Conservation (phyloP, 1,140 invertebrate species). For the Atta texana region DNA sequence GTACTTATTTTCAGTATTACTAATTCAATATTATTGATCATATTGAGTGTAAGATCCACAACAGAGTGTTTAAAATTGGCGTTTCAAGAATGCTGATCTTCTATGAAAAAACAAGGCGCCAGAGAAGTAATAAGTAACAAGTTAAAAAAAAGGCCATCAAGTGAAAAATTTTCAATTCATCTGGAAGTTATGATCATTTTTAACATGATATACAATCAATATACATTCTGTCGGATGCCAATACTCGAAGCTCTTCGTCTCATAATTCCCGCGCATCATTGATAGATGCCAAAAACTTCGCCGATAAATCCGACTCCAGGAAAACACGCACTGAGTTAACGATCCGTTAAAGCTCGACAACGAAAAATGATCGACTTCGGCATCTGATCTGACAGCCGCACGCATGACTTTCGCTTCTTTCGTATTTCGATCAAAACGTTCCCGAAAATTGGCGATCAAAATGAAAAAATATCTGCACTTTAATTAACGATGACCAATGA, state of each 20-base stretch:
- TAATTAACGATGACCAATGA: conserved; percentile 24
- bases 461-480: not conserved
- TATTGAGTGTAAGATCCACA: no score
- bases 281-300: conserved; percentile 48
- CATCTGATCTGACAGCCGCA: conserved; percentile 4
- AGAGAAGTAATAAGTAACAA: not conserved
- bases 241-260: not conserved
- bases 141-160: not conserved
- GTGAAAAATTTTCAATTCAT: not conserved
- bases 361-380: conserved; percentile 47
- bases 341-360: conserved; percentile 37
- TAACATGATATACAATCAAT: conserved; percentile 48
- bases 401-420: conserved; percentile 5
- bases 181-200: conserved; percentile 25
- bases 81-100: not conserved
- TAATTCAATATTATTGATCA: no score
- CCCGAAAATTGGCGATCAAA: not conserved
- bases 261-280: not conserved
- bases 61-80: not conserved
- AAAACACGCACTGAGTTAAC: conserved; percentile 36
- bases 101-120: not conserved
- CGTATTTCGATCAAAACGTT: not conserved
- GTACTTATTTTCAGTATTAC: no score
- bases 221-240: conserved; percentile 10
- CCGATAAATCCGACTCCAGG: conserved; percentile 40